Conservation (phyloP, 2,888 invertebrate species). For the Orthonevra nobilis region DNA sequence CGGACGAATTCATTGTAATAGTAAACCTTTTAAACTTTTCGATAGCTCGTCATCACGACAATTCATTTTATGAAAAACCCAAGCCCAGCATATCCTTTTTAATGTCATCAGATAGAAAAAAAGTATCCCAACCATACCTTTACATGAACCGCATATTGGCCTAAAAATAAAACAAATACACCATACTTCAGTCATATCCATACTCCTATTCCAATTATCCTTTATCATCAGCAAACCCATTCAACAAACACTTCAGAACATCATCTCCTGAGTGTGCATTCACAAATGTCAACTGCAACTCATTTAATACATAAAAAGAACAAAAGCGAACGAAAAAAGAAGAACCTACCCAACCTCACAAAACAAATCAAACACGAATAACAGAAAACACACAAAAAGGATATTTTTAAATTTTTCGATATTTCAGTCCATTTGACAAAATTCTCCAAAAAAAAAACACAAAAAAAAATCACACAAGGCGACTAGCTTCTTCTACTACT, state of each 20-base stretch:
- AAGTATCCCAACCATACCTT: background rate
- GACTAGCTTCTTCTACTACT: background rate
- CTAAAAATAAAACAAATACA: constrained; percentile 47
- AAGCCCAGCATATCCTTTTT: no score
- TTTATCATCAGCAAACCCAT: background rate
- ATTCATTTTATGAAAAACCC: no score
- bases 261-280: constrained; percentile 23
- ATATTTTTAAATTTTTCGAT: constrained; percentile 45
- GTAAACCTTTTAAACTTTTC: no score
- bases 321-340: background rate
- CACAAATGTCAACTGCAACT: constrained; percentile 49
- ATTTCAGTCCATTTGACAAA: constrained; percentile 28
- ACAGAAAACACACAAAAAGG: constrained; percentile 21
- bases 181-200: constrained; percentile 14
- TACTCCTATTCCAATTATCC: constrained; percentile 1
- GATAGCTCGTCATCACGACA: no score
- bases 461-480: constrained; percentile 3
- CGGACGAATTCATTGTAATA: no score
- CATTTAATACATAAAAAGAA: constrained; percentile 9
- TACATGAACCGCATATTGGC: constrained; percentile 29
- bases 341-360: no score
- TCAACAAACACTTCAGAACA: background rate
- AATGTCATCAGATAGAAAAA: background rate
- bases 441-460: constrained; percentile 19
- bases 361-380: background rate